phyloP scores from a whole-genome alignment of 2,888 invertebrate species.

The Balanococcus diminutus region DNA sequence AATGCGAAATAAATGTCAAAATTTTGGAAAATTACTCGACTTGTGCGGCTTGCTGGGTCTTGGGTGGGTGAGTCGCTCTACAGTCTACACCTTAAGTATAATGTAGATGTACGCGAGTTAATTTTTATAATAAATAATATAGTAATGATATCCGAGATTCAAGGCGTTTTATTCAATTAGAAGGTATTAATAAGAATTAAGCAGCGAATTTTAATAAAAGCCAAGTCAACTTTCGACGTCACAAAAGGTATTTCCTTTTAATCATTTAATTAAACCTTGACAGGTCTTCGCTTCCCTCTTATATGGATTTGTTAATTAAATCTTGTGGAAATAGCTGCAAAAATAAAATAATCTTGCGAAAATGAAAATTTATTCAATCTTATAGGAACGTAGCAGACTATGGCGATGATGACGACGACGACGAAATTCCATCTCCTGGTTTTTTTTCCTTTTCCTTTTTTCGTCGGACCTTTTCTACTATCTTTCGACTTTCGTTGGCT shows the following conservation, averaged over 20 bases:
- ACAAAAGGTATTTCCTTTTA: conserved; percentile 19
- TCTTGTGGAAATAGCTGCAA: conserved; percentile 20
- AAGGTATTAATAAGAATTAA: conserved; percentile 35
- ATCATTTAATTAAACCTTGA: conserved; percentile 19
- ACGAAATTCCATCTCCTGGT: not conserved
- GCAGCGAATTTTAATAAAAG: conserved; percentile 30
- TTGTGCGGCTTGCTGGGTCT: no score
- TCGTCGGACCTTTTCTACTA: not conserved
- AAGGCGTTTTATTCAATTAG: conserved; percentile 17
- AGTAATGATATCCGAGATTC: conserved; percentile 12
- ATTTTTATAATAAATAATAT: no score
- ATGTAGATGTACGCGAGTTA: not conserved
- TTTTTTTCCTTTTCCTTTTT: not conserved
- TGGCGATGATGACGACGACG: not conserved
- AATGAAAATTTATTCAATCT: conserved; percentile 22
- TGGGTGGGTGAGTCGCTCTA: no score
- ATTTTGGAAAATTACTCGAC: not conserved
- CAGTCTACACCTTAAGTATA: no score
- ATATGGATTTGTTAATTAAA: conserved; percentile 32
- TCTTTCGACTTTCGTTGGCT: no score
- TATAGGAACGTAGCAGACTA: not conserved
- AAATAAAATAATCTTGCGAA: conserved; percentile 2
- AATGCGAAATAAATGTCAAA: not conserved
- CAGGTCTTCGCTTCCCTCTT: conserved; percentile 10
- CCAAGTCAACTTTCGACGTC: conserved; percentile 25